Base-by-base conservation (phyloP, 92 coral and sea anemone genomes). In the Heliopora coerulea region DNA sequence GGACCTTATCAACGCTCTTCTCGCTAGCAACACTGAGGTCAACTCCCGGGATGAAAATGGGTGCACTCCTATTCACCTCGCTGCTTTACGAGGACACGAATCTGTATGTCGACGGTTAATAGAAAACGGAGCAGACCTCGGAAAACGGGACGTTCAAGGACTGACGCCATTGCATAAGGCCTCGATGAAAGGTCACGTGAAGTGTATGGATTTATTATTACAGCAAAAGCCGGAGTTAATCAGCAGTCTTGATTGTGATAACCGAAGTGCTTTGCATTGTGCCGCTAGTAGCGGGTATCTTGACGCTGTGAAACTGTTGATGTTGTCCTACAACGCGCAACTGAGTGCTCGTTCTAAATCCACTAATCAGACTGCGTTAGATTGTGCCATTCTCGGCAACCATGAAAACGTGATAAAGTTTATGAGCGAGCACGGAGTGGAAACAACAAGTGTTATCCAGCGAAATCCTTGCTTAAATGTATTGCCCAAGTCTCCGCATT, bases 211-310 rank as follows among this genome's bases (percentile, higher is more conserved):
- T 80, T 82, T 87, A 56, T 75, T 92, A 28, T 74, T 92, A 31
- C 35, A 85, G 24, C 29, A 74, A 42, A 78, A 82, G 56, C 86
- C 91, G 57, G 85, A 86, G 44, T 87, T 86, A 46, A 78, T 89
- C 40, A 82, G 83, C 83, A 73, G 68, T 35, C 78, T 65, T 11
- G 96, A 93, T 62, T 73, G 82, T 3, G 88, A 89, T 8, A 90
- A 96, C 0, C 83, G 82, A 75, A 87, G 89, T 3, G 90, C 98
- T 18, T 85, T 93, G 11, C 98, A 93, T 84, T 88, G 96, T 86
- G 83, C 90, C 5, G 88, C 96, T 52, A 77, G 89, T n/a, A 75
- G 85, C 25, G 98, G 98, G 26, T 96, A 93, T 72, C 78, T 93
- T 37, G 93, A 89, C 40, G 96, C 96, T 17, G 98, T 93, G 30